phyloP scores from a whole-genome alignment of 2,113 vertebrate genomes.

The Stegastes partitus region DNA sequence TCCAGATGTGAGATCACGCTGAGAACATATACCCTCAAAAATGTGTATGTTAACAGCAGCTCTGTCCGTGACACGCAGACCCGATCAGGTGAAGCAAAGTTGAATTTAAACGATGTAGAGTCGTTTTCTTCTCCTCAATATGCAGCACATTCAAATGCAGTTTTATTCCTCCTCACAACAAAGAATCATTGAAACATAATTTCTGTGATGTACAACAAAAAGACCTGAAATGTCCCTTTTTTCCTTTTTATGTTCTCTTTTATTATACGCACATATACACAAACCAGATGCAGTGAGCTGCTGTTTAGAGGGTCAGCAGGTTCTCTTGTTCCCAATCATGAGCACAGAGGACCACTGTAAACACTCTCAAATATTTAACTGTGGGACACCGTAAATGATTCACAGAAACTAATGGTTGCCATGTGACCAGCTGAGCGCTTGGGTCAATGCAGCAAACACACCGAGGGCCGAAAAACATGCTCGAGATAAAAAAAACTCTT shows the following conservation, averaged over 20 bases:
- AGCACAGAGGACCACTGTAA: conserved; percentile 42
- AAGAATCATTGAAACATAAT: not conserved
- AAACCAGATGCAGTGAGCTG: conserved; percentile 7
- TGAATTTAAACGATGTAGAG: not conserved
- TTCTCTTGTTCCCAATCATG: conserved; percentile 18
- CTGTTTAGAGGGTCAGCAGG: conserved; percentile 22
- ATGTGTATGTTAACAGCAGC: conserved; percentile 15
- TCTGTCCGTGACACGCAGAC: conserved; percentile 12
- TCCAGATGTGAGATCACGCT: conserved; percentile 71
- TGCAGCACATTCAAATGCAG: too few species aligned
- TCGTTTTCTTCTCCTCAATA: too few species aligned
- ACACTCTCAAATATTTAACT: conserved; percentile 48
- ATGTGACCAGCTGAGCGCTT: conserved; percentile 56
- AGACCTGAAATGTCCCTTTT: not conserved
- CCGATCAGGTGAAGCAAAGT: not conserved
- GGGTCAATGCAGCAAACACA: conserved; percentile 23
- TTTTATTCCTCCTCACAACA: too few species aligned
- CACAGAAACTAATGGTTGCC: conserved; percentile 63
- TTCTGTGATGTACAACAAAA: not conserved
- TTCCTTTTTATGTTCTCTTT: not conserved
- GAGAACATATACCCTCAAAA: conserved; percentile 37
- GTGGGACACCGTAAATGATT: conserved; percentile 63
- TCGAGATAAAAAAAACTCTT: conserved; percentile 36
- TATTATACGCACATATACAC: not conserved
- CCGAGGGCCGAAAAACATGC: not conserved